Evolutionary conservation across 2,888 invertebrate species (phyloP).

Genomic region (Amiota minor): DNA sequence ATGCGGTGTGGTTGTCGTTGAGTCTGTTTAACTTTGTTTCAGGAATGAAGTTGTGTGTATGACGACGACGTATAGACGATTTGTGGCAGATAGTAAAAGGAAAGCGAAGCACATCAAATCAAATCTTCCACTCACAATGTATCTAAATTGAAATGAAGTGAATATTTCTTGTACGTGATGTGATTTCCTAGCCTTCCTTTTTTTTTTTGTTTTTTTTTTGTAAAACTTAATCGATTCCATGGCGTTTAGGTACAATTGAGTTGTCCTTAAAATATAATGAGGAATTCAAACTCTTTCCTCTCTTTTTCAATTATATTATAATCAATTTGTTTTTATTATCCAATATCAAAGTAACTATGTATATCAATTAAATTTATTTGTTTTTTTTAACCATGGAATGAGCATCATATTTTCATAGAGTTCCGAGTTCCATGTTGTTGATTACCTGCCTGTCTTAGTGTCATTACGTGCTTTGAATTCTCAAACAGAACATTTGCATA

Average conservation of each 20-base stretch:
- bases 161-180: slow-evolving; percentile 59
- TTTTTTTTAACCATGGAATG: too few relatives aligned
- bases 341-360: too few relatives aligned
- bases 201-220: too few relatives aligned
- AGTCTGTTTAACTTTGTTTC: neutral
- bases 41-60: neutral
- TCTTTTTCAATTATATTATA: slow-evolving; percentile 64
- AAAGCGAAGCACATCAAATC: too few relatives aligned
- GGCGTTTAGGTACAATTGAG: too few relatives aligned
- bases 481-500: slow-evolving; percentile 58
- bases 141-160: slow-evolving; percentile 38
- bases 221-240: too few relatives aligned
- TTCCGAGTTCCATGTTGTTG: neutral
- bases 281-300: too few relatives aligned
- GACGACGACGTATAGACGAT: neutral
- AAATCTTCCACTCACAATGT: neutral
- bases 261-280: too few relatives aligned
- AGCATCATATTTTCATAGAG: too few relatives aligned
- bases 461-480: slow-evolving; percentile 61
- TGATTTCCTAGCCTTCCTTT: slow-evolving; percentile 44
- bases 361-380: too few relatives aligned
- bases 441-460: neutral
- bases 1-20: neutral
- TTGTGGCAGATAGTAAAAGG: slow-evolving; percentile 16
- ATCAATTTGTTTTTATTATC: slow-evolving; percentile 54